A percentile compares a stretch with the other conserved stretches of the same genome.
phyloP scores from a whole-genome alignment of 2,888 invertebrate genomes.

The Caenorhabditis drosophilae region DNA sequence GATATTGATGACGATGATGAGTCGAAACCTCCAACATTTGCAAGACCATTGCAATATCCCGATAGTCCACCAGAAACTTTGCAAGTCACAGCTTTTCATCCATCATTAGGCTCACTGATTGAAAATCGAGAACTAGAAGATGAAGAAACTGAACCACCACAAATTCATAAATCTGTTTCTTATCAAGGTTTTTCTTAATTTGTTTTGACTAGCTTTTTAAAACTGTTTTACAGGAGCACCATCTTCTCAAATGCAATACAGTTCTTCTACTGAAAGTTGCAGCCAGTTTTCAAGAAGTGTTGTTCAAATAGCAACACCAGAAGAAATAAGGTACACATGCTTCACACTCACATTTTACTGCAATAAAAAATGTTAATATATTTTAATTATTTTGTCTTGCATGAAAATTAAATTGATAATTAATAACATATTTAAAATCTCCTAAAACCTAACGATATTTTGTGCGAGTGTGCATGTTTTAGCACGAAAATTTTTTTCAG shows the following conservation, averaged over 20 bases:
- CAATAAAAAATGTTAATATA: no score
- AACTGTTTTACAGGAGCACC: constrained; percentile 10
- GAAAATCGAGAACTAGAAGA: constrained; percentile 43
- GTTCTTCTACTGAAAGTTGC: constrained; percentile 40
- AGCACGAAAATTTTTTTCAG: no score
- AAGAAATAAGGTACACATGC: constrained; percentile 61
- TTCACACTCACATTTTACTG: no score
- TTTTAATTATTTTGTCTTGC: background rate
- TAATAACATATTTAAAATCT: no score
- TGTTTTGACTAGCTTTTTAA: background rate
- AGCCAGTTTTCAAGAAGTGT: constrained; percentile 44
- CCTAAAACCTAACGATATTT: background rate
- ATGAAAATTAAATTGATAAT: no score
- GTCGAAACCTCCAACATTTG: constrained; percentile 10
- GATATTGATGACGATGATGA: constrained; percentile 46
- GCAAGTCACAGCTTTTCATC: constrained; percentile 46
- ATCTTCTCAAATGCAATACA: constrained; percentile 27
- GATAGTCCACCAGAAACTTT: constrained; percentile 37
- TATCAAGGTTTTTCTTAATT: constrained; percentile 19
- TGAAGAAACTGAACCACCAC: constrained; percentile 22
- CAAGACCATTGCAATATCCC: constrained; percentile 7
- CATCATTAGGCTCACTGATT: constrained; percentile 43
- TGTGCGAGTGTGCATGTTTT: background rate
- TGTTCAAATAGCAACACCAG: constrained; percentile 58
- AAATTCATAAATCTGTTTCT: constrained; percentile 34